phyloP scores from a whole-genome alignment of 2,113 vertebrate genomes.

The Chaetodon trifascialis region DNA sequence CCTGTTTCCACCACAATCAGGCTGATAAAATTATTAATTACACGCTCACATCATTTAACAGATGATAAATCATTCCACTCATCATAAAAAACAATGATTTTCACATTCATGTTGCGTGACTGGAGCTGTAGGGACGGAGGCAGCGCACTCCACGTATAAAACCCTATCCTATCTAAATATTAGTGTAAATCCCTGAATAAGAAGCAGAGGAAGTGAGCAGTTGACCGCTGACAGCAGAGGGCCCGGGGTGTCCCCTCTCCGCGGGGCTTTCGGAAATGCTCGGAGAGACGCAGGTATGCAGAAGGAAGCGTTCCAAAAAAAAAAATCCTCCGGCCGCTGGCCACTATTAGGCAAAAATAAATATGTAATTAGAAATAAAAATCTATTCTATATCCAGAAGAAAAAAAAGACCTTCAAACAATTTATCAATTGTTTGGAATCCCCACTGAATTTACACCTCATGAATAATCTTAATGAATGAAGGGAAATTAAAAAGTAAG shows the following conservation, averaged over 20 bases:
- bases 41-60: constrained; percentile 71
- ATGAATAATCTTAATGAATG: not conserved
- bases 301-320: constrained; percentile 25
- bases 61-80: constrained; percentile 81
- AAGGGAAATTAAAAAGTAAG: not conserved
- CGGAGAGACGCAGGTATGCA: constrained; percentile 29
- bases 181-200: constrained; percentile 76
- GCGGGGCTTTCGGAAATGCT: constrained; percentile 51
- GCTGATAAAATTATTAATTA: constrained; percentile 61
- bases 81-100: constrained; percentile 67
- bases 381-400: not conserved
- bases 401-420: not conserved
- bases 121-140: constrained; percentile 34
- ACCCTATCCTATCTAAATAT: constrained; percentile 83
- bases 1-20: not conserved
- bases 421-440: not conserved
- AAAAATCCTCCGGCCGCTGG: not conserved
- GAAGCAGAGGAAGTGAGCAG: constrained; percentile 80
- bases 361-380: not conserved
- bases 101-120: constrained; percentile 65
- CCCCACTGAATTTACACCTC: not conserved
- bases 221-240: constrained; percentile 80
- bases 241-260: constrained; percentile 67
- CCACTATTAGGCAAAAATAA: not conserved
- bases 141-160: constrained; percentile 74